phyloP scores from a whole-genome alignment of 1,140 invertebrate genomes.

The Sminthurinus signatus region DNA sequence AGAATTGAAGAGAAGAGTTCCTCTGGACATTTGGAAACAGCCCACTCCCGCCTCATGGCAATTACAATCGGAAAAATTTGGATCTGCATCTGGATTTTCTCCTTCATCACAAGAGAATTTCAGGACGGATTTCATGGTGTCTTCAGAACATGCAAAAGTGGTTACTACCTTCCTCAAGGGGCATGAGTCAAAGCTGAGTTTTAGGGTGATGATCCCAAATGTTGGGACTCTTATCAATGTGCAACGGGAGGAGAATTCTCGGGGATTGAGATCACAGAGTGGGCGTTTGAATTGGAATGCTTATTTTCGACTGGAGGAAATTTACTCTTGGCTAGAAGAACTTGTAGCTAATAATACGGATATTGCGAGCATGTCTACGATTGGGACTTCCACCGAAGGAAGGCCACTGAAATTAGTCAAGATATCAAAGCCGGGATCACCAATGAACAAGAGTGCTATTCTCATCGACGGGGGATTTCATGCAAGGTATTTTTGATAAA shows the following conservation, averaged over 20 bases:
- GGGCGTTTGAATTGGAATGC: neutral
- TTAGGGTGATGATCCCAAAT: neutral
- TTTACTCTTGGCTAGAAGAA: neutral
- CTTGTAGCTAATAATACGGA: neutral
- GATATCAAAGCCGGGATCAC: constrained; percentile 1
- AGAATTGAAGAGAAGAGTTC: neutral
- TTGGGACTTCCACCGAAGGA: neutral
- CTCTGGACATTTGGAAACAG: neutral
- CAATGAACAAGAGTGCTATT: neutral
- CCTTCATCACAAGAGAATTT: neutral
- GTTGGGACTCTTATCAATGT: neutral
- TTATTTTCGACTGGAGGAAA: constrained; percentile 1
- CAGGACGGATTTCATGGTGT: constrained; percentile 5
- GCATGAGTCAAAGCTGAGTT: neutral
- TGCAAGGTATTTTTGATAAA: too few relatives aligned
- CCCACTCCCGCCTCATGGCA: neutral
- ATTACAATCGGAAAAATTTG: too few relatives aligned
- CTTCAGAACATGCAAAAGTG: neutral
- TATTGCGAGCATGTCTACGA: neutral
- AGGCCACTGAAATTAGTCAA: neutral
- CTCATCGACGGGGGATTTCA: constrained; percentile 16
- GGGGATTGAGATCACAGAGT: neutral
- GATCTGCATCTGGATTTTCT: too few relatives aligned
- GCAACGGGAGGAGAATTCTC: neutral
- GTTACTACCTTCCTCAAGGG: neutral